Base-by-base conservation (phyloP, 2,113 vertebrate genomes). In the Apteryx mantelli region DNA sequence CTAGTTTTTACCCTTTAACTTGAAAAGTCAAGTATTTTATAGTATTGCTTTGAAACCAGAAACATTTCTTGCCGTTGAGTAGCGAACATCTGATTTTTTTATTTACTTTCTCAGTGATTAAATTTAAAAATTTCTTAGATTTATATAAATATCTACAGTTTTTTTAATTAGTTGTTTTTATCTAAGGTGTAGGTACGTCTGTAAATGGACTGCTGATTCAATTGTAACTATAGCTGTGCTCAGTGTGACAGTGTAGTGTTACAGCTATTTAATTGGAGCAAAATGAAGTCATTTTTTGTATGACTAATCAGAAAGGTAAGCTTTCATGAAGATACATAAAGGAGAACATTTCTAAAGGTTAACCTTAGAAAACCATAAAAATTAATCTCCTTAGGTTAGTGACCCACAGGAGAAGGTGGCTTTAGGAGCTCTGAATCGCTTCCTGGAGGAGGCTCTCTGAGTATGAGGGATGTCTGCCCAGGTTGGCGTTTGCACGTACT, bases 201-300 rank as follows among this genome's bases (percentile, higher is more conserved):
- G 81, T 46, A 87, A 89, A 85, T 40, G 89, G 86, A 60, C 84
- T 82, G n/a, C 95, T 92, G 94, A 85, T 70, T 97, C 78, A 36
- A 48, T 40, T 65, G 84, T 79, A 87, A 92, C 93, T 92, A 56
- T 11, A 87, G 74, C 81, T 87, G 80, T 69, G 75, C 52, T 69
- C 83, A 73, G 24, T 42, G 38, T 97, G 90, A 4, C 77, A 26
- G 26, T 25, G 52, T 68, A 61, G 52, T 86, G 71, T 91, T 82
- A 65, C 81, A 32, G 84, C 63, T 48, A 7, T 85, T 93, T 79
- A 92, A 66, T 91, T 64, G 76, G 77, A 91, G 81, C 58, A 85
- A 17, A 74, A 79, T 95, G 94, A 96, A 92, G 92, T 95, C 84
- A 66, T 82, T 5, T 73, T 87, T 76, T 24, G 3, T 74, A n/a